Evolutionary conservation across 1,140 invertebrate species (phyloP), one percentile per base, ranked within the genome.

Genomic region (Mya arenaria): DNA sequence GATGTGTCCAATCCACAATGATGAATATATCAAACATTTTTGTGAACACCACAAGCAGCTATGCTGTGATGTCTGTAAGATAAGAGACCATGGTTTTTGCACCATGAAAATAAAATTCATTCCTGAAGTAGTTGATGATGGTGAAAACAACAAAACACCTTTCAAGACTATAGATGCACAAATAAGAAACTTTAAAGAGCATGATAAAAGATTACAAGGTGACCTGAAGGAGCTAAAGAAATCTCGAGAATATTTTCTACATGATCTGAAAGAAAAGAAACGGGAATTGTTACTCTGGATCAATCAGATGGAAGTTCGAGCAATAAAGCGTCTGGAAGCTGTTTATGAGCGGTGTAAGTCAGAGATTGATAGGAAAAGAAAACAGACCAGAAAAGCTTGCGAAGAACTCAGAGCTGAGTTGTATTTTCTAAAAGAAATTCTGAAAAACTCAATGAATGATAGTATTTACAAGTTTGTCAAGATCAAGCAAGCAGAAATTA

Each of bases 401-500:
- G 37, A 56, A 34, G 55, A 58, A 58, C 41, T 80, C 28, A 23
- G 77, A 8, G 77, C 77, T n/a, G 77, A 80, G 34, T 34, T 71
- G 44, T 71, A 71, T 41, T 80, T 80, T 62, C 66, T 80, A 19
- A 69, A 80, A 80, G 77, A 71, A 30, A 80, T 80, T 32, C 6
- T 62, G 2, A 52, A 19, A 39, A 60, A 23, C 25, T 39, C 69
- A 8, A 60, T 17, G 15, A 34, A 80, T 44, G 66, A 80, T 25
- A 58, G 62, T n/a, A 71, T 80, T n/a, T 80, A 80, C 44, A 80
- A 62, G 44, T 80, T 58, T 25, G 62, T 80, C 25, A 80, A 68
- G 34, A 58, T 71, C 34, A 80, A 80, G 62, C 30, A 32, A 58
- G 65, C 77, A 1, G 56, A 71, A 19, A 13, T 63, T 8, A 34